Conservation (phyloP, 2,888 invertebrate genomes). For the Meloe dianella region DNA sequence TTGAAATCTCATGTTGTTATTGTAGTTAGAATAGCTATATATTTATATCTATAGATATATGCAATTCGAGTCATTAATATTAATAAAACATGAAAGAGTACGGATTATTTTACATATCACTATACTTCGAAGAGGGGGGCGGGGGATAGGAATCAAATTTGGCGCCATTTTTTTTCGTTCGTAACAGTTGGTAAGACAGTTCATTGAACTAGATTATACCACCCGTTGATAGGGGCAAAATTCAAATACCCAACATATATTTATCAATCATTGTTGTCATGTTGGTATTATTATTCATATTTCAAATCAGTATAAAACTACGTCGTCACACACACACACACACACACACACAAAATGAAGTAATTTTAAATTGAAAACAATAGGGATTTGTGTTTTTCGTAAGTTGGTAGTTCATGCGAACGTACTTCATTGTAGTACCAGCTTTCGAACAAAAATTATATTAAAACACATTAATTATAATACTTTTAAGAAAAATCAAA, state of each 20-base stretch:
- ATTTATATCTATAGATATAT: constrained; percentile 5
- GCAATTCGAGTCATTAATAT: constrained; percentile 35
- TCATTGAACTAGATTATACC: constrained; percentile 44
- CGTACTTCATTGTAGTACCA: background rate
- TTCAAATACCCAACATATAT: constrained; percentile 58
- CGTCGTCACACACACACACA: no score
- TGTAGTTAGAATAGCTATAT: constrained; percentile 17
- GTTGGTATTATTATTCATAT: constrained; percentile 58
- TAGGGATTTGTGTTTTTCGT: background rate
- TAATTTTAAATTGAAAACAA: no score
- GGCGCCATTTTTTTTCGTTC: constrained; percentile 5
- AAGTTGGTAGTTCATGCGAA: background rate
- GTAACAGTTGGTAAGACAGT: background rate
- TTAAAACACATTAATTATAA: no score
- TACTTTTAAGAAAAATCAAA: background rate
- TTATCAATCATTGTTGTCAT: constrained; percentile 59
- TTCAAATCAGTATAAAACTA: constrained; percentile 3
- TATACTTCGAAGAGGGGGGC: background rate
- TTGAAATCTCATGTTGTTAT: constrained; percentile 45
- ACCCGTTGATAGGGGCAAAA: constrained; percentile 54
- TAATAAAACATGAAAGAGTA: constrained; percentile 25
- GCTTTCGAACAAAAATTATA: background rate
- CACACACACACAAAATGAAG: no score
- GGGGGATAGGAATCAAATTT: constrained; percentile 12
- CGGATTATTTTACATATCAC: constrained; percentile 1